Conservation (phyloP, 1,140 invertebrate genomes). For the Caenorhabditis remanei region DNA sequence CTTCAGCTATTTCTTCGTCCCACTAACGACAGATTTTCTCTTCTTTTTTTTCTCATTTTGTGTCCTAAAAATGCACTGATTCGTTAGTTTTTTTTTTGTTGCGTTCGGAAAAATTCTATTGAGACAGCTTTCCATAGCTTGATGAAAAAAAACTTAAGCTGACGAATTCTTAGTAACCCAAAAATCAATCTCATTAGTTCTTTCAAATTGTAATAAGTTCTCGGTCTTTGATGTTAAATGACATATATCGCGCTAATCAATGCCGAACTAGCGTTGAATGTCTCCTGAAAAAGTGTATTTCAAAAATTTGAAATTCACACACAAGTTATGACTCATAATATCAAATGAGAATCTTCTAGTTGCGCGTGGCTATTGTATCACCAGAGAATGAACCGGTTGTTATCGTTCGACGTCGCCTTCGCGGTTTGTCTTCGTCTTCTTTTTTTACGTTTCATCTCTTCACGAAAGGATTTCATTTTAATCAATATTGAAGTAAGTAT, state of each 20-base stretch:
- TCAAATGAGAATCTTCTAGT: neutral
- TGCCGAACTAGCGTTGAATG: no score
- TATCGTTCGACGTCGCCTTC: neutral
- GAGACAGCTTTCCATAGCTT: neutral
- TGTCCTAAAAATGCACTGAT: conserved; percentile 15
- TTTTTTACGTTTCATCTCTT: neutral
- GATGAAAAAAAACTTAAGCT: neutral
- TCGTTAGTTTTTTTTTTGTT: neutral
- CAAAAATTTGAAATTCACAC: neutral
- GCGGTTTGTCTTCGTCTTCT: neutral
- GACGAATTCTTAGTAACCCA: neutral
- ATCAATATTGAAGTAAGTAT: no score
- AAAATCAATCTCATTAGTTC: neutral
- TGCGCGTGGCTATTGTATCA: conserved; percentile 12
- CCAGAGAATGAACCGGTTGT: conserved; percentile 16
- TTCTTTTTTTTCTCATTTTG: neutral
- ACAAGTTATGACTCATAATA: conserved; percentile 1
- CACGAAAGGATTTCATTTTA: neutral
- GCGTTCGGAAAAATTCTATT: neutral
- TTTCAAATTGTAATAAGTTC: no score
- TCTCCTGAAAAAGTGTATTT: no score
- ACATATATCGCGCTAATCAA: no score
- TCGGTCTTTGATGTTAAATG: no score
- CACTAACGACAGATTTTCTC: neutral
- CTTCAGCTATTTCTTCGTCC: neutral